Base-by-base conservation (phyloP, 2,113 vertebrate species). In the Heptranchias perlo region DNA sequence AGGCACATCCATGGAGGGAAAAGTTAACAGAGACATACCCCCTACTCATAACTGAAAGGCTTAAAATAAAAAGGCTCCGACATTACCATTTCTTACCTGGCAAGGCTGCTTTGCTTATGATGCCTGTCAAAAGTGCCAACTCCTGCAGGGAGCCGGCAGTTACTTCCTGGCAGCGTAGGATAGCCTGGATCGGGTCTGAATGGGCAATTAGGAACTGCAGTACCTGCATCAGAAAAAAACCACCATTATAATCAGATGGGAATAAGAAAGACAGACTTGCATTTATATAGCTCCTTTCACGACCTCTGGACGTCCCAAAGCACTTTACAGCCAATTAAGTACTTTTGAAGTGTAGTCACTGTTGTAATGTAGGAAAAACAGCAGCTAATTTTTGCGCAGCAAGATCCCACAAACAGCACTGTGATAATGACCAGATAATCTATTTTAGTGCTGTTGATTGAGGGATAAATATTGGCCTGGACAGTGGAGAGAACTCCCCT, bases 101-200 rank as follows among this genome's bases (percentile, higher is more conserved):
- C 96, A 99, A 97, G 87, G 99, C 99, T 0, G 99, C 98, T 97
- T 99, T 99, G 97, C 99, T 99, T 97, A 99, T 99, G 97, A 99
- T 99, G 96, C 98, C 99, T 0, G 99, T 99, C 28, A 99, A 98
- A 96, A 98, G 97, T 35, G 99, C 99, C 96, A 99, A 96, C 95
- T 99, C 99, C 98, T 99, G 98, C 95, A 99, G 96, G 7, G 98
- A 98, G 39, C 98, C 99, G 96, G 97, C 98, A 65, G 98, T 98
- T 39, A 99, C 96, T 58, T 99, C 98, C 96, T 98, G 99, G 97
- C 98, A 99, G 96, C 98, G 98, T 94, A 99, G 97, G 96, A 99
- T 98, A 0, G 98, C 98, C 96, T 99, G 99, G 96, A 99, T 98
- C 78, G 99, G 98, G 97, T 99, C 99, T 0, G 99, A 99, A 96